A percentile compares a stretch with the other conserved stretches of the same genome.
phyloP scores from a whole-genome alignment of 92 coral and sea anemone species.

The Anthopleura xanthogrammica region DNA sequence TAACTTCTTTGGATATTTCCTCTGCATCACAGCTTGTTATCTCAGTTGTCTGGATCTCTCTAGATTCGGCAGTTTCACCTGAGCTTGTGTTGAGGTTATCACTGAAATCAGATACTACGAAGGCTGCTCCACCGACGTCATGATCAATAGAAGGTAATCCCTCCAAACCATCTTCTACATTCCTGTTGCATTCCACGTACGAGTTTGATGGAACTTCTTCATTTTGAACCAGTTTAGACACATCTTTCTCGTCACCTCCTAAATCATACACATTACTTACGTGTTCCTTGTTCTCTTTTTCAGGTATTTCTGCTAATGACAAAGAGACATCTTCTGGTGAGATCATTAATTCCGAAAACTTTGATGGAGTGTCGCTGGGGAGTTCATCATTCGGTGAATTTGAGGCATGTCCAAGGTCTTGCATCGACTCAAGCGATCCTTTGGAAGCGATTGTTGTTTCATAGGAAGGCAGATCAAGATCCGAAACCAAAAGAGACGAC shows the following conservation, averaged over 20 bases:
- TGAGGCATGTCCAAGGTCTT: not conserved
- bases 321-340: not conserved
- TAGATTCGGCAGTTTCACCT: not conserved
- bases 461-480: not conserved
- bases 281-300: not conserved
- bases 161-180: not conserved
- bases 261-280: not conserved
- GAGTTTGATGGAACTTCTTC: constrained; percentile 23
- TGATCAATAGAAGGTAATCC: constrained; percentile 8
- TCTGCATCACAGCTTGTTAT: not conserved
- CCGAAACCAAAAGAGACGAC: not conserved
- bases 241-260: constrained; percentile 7
- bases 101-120: constrained; percentile 17
- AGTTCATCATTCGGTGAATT: constrained; percentile 5
- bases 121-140: not conserved
- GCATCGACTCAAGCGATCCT: not conserved
- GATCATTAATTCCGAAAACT: constrained; percentile 17
- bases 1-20: not conserved
- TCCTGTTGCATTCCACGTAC: constrained; percentile 23
- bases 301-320: constrained; percentile 7
- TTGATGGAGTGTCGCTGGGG: not conserved
- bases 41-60: constrained; percentile 7
- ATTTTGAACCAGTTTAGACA: not conserved
- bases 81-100: constrained; percentile 16
- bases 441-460: not conserved